Evolutionary conservation across 2,113 vertebrate species (phyloP).

Genomic region (Nothoprocta perdicaria): DNA sequence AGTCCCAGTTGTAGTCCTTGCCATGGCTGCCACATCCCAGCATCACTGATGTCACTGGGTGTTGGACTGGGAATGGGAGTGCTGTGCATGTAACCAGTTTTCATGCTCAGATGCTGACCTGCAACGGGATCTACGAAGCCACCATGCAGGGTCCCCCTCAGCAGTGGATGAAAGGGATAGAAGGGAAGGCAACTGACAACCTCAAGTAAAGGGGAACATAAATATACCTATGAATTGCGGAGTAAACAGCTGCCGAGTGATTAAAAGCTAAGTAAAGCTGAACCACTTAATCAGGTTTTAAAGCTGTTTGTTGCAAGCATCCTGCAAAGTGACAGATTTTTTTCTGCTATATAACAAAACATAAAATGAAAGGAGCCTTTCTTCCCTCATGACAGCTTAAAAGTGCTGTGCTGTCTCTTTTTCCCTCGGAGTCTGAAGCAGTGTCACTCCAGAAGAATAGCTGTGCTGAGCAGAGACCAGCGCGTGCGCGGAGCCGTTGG

Average conservation of each 20-base stretch:
- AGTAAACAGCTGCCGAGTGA: constrained; percentile 66
- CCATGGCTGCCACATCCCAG: neutral
- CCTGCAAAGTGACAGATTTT: constrained; percentile 62
- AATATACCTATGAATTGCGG: constrained; percentile 21
- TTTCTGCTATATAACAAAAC: constrained; percentile 55
- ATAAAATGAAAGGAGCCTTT: constrained; percentile 59
- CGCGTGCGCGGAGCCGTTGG: accelerated
- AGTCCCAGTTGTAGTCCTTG: neutral
- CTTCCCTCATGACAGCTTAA: constrained; percentile 30
- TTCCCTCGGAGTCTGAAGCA: constrained; percentile 11
- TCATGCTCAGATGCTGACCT: accelerated
- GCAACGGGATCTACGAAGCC: neutral
- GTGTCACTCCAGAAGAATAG: constrained; percentile 22
- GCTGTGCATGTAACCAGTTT: neutral
- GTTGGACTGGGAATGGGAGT: neutral
- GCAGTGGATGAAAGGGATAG: neutral
- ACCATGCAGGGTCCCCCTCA: neutral
- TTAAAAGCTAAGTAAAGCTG: constrained; percentile 65
- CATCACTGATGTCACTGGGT: no score
- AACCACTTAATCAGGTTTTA: constrained; percentile 64
- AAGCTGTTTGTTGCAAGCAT: constrained; percentile 64
- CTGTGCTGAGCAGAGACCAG: neutral
- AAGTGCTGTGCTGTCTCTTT: constrained; percentile 36
- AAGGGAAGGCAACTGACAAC: neutral
- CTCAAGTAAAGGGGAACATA: neutral